phyloP scores from a whole-genome alignment of 2,888 invertebrate species.

The Platycheirus rosarum region DNA sequence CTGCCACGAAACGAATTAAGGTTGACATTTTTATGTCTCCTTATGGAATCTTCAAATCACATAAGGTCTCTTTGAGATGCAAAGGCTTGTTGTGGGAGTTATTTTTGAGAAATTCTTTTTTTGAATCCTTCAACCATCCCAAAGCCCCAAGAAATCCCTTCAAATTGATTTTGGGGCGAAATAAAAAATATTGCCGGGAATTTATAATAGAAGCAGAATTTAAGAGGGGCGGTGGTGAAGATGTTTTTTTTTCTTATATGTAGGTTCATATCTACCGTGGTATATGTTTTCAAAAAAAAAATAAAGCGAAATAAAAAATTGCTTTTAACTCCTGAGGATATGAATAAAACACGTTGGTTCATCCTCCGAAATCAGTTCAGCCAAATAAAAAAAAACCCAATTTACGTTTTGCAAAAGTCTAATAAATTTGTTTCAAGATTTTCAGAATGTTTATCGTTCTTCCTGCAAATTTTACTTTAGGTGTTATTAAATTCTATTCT shows the following conservation, averaged over 20 bases:
- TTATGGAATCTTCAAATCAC: constrained; percentile 66
- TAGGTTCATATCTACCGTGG: too few species aligned
- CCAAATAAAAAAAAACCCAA: constrained; percentile 39
- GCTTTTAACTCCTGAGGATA: constrained; percentile 53
- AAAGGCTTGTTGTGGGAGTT: constrained; percentile 25
- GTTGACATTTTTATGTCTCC: constrained; percentile 66
- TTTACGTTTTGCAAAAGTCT: constrained; percentile 48
- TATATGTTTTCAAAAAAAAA: too few species aligned
- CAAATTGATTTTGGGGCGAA: constrained; percentile 67
- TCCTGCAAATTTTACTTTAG: too few species aligned
- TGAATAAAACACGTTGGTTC: constrained; percentile 59
- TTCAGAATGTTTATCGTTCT: too few species aligned
- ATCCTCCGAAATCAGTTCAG: constrained; percentile 54
- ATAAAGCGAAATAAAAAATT: constrained; percentile 27
- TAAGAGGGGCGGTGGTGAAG: constrained; percentile 8
- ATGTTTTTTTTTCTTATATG: too few species aligned
- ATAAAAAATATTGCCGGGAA: constrained; percentile 32
- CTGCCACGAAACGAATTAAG: constrained; percentile 62
- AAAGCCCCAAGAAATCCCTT: constrained; percentile 66
- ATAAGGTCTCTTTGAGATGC: constrained; percentile 43
- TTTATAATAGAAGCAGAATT: constrained; percentile 29
- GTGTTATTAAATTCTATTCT: too few species aligned
- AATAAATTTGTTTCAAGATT: background rate
- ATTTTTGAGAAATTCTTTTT: background rate
- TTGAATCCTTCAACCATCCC: constrained; percentile 5